Percentiles rank a stretch among this genome's conserved stretches.
Evolutionary conservation across 2,113 vertebrate genomes (phyloP).

Genomic region (Noctilio leporinus): DNA sequence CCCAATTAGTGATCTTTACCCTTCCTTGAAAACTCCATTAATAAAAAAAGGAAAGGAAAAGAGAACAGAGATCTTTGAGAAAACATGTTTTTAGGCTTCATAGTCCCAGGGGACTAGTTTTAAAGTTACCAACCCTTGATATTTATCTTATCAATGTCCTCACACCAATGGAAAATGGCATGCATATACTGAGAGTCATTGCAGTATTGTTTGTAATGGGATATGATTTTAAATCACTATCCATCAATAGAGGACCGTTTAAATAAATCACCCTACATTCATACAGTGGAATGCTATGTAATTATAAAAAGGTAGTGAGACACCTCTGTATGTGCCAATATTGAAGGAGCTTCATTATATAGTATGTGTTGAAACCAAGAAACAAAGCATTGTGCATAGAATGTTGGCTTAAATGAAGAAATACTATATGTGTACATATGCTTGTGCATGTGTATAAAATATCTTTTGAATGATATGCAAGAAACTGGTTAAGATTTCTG

Average conservation of each 20-base stretch:
- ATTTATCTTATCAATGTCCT: slow-evolving; percentile 8
- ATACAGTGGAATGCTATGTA: neutral
- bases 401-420: neutral
- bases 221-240: slow-evolving; percentile 23
- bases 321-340: neutral
- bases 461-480: neutral
- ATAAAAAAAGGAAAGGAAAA: neutral
- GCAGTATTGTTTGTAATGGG: neutral
- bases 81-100: neutral
- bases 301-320: slow-evolving; percentile 4
- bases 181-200: neutral
- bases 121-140: neutral
- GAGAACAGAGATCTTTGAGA: neutral
- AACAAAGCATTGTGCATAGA: neutral
- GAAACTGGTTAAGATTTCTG: neutral
- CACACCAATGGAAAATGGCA: neutral
- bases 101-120: neutral
- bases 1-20: neutral
- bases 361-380: neutral
- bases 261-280: neutral
- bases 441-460: neutral
- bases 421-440: neutral
- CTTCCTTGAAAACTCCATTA: neutral
- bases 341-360: neutral
- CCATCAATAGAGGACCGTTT: neutral